Percentiles rank a stretch among this genome's conserved stretches.
These are phyloP conservation scores for Pardalotus punctatus DNA, from an alignment of 2,113 vertebrate species.

Conservation along the genomic window DNA sequence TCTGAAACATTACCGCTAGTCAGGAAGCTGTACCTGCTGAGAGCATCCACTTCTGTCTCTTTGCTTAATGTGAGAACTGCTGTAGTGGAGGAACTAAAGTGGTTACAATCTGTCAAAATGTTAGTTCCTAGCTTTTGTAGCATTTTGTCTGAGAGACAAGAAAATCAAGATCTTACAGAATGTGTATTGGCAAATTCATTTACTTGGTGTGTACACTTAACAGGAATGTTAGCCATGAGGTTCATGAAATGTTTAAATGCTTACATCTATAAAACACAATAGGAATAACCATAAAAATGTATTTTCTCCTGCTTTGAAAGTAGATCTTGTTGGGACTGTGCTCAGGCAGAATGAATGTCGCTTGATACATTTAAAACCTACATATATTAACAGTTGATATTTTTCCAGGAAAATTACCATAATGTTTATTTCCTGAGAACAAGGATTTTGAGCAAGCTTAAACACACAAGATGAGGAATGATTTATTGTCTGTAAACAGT, in stretches of 20 bases:
- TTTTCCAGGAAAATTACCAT: background rate
- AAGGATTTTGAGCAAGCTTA: background rate
- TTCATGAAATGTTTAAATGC: background rate
- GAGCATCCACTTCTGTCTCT: background rate
- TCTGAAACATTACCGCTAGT: background rate
- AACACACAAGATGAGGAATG: background rate
- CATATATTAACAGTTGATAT: background rate
- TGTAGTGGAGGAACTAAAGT: background rate
- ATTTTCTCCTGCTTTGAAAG: background rate
- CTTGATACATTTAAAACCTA: background rate
- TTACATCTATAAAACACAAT: background rate
- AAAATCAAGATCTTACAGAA: background rate
- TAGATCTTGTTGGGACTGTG: background rate
- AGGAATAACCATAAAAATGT: background rate
- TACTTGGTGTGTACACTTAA: background rate
- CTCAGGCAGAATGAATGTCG: background rate
- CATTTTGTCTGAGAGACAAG: background rate
- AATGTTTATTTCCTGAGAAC: background rate
- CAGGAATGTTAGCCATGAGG: background rate
- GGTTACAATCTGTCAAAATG: background rate
- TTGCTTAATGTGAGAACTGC: background rate
- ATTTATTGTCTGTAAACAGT: conserved; percentile 11
- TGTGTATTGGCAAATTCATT: background rate
- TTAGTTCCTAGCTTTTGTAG: background rate
- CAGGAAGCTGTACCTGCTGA: background rate